Conservation (phyloP, 2,888 invertebrate genomes). For the Asteroscopus sphinx region DNA sequence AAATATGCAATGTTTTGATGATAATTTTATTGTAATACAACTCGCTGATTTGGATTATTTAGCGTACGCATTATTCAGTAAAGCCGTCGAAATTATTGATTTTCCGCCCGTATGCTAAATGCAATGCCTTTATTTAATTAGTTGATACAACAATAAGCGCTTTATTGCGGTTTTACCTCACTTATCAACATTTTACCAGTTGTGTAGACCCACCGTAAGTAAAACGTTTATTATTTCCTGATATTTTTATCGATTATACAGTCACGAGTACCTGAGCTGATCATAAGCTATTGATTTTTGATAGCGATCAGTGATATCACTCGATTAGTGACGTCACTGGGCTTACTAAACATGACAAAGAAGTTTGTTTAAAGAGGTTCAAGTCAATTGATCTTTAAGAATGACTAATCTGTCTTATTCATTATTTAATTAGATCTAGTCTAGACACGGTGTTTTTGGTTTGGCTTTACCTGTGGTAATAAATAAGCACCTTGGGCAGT, state of each 20-base stretch:
- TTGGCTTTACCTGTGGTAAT: too few relatives aligned
- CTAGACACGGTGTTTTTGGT: too few relatives aligned
- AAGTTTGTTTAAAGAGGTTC: slow-evolving; percentile 34
- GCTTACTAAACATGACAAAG: slow-evolving; percentile 53
- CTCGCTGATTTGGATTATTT: too few relatives aligned
- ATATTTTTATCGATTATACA: background rate
- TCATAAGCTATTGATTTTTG: slow-evolving; percentile 22
- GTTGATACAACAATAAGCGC: too few relatives aligned
- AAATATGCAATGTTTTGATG: too few relatives aligned
- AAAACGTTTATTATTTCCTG: background rate
- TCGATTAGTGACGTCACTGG: slow-evolving; percentile 32
- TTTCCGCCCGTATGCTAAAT: too few relatives aligned
- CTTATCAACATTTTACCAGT: background rate
- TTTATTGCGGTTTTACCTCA: background rate
- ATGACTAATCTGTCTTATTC: slow-evolving; percentile 42
- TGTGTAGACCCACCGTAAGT: background rate
- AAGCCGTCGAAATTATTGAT: too few relatives aligned
- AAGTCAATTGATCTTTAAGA: slow-evolving; percentile 40
- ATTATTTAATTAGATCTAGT: too few relatives aligned
- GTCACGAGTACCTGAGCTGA: background rate
- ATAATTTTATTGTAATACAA: too few relatives aligned
- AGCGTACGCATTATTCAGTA: too few relatives aligned
- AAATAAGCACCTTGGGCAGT: too few relatives aligned
- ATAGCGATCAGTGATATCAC: slow-evolving; percentile 56
- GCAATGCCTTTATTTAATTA: too few relatives aligned